These are phyloP conservation scores for Bellardia bayeri DNA, from an alignment of 2,888 invertebrate species.

Conservation along the genomic window DNA sequence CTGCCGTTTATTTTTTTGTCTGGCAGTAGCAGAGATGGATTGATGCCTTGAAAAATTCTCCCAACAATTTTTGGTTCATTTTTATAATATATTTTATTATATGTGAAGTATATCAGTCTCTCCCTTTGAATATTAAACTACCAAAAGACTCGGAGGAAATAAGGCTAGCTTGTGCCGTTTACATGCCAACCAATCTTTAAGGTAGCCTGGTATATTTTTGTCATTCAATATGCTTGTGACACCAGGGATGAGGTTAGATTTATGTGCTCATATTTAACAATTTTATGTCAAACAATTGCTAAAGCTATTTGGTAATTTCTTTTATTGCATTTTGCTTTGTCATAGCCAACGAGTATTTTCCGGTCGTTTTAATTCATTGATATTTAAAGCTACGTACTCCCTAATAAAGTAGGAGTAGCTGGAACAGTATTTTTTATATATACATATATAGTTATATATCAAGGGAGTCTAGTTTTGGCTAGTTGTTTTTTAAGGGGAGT, in stretches of 20 bases:
- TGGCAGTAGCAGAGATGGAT: background rate
- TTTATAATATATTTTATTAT: background rate
- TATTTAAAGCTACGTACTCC: constrained; percentile 3
- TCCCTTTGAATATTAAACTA: background rate
- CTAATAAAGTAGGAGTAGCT: constrained; percentile 24
- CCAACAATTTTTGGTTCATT: constrained; percentile 16
- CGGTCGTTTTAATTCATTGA: constrained; percentile 61
- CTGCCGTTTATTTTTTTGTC: background rate
- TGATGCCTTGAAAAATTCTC: background rate
- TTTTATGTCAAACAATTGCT: constrained; percentile 14
- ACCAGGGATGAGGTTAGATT: background rate
- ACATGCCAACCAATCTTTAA: constrained; percentile 24
- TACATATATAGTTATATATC: background rate
- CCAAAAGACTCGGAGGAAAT: background rate
- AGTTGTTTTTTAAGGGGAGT: background rate
- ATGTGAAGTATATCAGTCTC: background rate
- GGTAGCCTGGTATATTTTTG: background rate
- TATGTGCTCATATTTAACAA: constrained; percentile 43
- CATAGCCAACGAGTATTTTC: constrained; percentile 56
- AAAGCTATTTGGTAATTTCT: constrained; percentile 22
- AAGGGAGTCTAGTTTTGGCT: background rate
- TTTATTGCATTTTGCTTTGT: constrained; percentile 52
- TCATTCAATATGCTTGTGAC: background rate
- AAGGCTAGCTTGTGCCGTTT: background rate
- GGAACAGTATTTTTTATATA: background rate